A percentile compares a stretch with the other conserved stretches of the same genome.
These are phyloP conservation scores for Anas platyrhynchos DNA, from an alignment of 2,113 vertebrate species.

Conservation along the genomic window DNA sequence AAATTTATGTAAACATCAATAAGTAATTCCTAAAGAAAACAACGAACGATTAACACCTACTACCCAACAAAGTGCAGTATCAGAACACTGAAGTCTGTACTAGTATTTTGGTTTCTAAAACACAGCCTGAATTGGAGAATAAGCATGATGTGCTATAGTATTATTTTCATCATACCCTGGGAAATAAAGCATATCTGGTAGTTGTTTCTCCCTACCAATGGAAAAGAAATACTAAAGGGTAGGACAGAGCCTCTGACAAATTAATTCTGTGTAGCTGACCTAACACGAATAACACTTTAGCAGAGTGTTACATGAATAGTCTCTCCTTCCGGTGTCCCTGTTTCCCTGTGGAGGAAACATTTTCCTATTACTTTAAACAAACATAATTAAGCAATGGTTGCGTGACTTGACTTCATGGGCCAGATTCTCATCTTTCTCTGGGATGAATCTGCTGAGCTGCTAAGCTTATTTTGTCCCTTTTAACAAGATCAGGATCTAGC, in stretches of 20 bases:
- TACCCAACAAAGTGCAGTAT: neutral
- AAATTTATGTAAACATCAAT: neutral
- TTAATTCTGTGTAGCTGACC: slow-evolving; percentile 3
- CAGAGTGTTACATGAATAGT: slow-evolving; percentile 24
- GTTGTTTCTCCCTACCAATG: neutral
- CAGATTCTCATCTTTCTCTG: neutral
- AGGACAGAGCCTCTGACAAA: neutral
- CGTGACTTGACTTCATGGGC: neutral
- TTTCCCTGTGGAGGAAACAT: neutral
- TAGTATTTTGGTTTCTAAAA: neutral
- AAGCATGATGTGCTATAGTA: neutral
- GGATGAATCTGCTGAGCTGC: neutral
- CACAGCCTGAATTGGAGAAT: neutral
- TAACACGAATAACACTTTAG: neutral
- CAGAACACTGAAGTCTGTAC: neutral
- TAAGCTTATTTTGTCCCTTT: neutral
- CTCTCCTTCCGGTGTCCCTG: neutral
- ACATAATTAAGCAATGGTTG: neutral
- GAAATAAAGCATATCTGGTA: neutral
- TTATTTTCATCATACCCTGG: neutral
- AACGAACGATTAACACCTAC: neutral
- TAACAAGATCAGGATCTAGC: neutral
- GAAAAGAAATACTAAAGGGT: slow-evolving; percentile 9
- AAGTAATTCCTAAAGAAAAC: neutral
- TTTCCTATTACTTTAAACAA: slow-evolving; percentile 21